These are phyloP conservation scores for Conger conger DNA, from an alignment of 2,113 vertebrate genomes.

Conservation along the genomic window DNA sequence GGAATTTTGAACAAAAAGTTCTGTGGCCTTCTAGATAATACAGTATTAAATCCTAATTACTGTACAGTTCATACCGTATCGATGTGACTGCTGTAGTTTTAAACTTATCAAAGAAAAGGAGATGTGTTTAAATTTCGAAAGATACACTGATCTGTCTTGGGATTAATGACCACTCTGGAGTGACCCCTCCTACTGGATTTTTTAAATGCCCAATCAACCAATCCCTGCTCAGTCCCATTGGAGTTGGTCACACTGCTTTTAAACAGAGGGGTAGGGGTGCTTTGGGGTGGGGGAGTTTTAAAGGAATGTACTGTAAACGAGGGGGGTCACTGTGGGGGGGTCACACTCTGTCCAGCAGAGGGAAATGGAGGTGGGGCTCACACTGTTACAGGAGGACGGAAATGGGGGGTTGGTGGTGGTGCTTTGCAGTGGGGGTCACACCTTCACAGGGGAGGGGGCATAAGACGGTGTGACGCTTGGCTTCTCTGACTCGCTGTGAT, in stretches of 20 bases:
- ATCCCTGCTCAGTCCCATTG: background rate
- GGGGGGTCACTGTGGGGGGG: too few species aligned
- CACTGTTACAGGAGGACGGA: too few species aligned
- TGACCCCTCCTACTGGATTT: background rate
- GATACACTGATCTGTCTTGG: background rate
- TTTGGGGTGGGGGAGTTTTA: too few species aligned
- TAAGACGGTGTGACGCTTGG: slow-evolving; percentile 11
- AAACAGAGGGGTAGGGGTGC: too few species aligned
- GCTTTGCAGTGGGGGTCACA: too few species aligned
- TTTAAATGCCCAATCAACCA: background rate
- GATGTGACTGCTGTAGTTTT: background rate
- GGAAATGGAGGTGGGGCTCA: too few species aligned
- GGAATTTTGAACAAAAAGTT: background rate
- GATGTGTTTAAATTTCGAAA: background rate
- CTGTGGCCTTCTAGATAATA: background rate
- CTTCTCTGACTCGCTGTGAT: slow-evolving; percentile 25
- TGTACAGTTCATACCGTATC: background rate
- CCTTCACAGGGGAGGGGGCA: background rate
- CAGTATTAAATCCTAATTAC: background rate
- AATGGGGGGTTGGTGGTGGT: too few species aligned
- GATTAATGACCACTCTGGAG: background rate
- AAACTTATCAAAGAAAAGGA: background rate
- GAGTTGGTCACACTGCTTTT: too few species aligned
- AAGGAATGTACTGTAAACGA: too few species aligned
- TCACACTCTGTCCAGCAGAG: too few species aligned